phyloP scores from a whole-genome alignment of 2,888 invertebrate species.

The Brenthis daphne region DNA sequence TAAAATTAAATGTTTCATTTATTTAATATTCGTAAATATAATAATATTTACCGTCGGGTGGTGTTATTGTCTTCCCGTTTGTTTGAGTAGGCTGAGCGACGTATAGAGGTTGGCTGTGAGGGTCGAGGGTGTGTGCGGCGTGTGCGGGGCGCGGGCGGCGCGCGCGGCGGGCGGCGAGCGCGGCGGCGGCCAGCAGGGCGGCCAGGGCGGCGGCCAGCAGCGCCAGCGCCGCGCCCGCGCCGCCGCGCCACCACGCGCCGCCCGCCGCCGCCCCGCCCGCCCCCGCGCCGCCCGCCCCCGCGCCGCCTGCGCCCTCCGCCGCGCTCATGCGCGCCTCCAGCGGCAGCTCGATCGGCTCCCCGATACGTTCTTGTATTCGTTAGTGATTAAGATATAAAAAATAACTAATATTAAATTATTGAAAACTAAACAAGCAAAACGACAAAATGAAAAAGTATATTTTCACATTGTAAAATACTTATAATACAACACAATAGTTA shows the following conservation, averaged over 20 bases:
- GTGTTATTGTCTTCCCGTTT: constrained; percentile 55
- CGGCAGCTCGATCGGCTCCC: constrained; percentile 56
- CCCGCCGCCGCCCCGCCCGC: constrained; percentile 41
- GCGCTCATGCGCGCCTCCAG: constrained; percentile 39
- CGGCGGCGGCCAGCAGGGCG: constrained; percentile 42
- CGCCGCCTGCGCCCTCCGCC: constrained; percentile 33
- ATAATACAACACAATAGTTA: too few relatives aligned
- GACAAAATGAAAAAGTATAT: neutral
- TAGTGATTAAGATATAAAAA: neutral
- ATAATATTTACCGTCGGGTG: constrained; percentile 50
- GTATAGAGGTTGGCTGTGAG: constrained; percentile 52
- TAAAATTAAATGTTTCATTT: too few relatives aligned
- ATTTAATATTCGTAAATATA: neutral
- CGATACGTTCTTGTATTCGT: constrained; percentile 52
- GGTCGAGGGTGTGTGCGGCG: constrained; percentile 35
- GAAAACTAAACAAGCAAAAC: neutral
- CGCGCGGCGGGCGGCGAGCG: constrained; percentile 32
- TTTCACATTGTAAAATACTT: too few relatives aligned
- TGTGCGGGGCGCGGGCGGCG: constrained; percentile 39
- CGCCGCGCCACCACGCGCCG: constrained; percentile 42
- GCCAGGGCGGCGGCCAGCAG: constrained; percentile 47
- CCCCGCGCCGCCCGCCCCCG: constrained; percentile 53
- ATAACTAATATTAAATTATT: neutral
- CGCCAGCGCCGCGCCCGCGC: constrained; percentile 37
- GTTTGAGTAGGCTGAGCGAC: constrained; percentile 57